Evolutionary conservation across 1,140 invertebrate species (phyloP).

Genomic region (Aphelenchoides avenae): DNA sequence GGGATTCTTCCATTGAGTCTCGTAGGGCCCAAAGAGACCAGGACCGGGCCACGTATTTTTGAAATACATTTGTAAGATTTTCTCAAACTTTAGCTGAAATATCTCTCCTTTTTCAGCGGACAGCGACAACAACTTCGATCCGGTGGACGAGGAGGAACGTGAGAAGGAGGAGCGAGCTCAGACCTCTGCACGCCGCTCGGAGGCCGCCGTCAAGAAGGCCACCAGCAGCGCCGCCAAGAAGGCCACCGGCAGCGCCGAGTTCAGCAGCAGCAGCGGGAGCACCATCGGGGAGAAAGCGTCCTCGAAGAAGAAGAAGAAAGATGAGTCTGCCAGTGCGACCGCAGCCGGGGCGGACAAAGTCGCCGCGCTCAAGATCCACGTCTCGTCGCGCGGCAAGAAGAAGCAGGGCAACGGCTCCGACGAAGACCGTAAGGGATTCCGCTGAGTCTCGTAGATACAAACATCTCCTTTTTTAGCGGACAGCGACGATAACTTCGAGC

Average conservation of each 20-base stretch:
- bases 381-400: conserved; percentile 37
- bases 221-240: no score
- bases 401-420: conserved; percentile 31
- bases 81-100: not conserved
- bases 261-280: conserved; percentile 11
- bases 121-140: conserved; percentile 40
- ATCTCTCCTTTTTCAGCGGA: conserved; percentile 22
- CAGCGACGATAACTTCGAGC: no score
- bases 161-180: conserved; percentile 44
- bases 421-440: conserved; percentile 35
- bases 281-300: conserved; percentile 96
- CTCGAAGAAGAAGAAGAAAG: no score
- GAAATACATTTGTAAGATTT: not conserved
- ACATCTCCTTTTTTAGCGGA: conserved; percentile 24
- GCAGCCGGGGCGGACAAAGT: conserved; percentile 24
- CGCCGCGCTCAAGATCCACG: conserved; percentile 37
- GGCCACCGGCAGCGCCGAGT: no score
- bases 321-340: conserved; percentile 60
- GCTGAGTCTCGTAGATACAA: not conserved
- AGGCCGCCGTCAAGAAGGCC: conserved; percentile 6
- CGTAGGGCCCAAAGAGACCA: not conserved
- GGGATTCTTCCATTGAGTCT: no score
- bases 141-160: conserved; percentile 32
- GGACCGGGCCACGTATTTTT: not conserved
- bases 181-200: no score